These are phyloP conservation scores for Idaea straminata DNA, from an alignment of 2,888 invertebrate genomes.

Conservation along the genomic window DNA sequence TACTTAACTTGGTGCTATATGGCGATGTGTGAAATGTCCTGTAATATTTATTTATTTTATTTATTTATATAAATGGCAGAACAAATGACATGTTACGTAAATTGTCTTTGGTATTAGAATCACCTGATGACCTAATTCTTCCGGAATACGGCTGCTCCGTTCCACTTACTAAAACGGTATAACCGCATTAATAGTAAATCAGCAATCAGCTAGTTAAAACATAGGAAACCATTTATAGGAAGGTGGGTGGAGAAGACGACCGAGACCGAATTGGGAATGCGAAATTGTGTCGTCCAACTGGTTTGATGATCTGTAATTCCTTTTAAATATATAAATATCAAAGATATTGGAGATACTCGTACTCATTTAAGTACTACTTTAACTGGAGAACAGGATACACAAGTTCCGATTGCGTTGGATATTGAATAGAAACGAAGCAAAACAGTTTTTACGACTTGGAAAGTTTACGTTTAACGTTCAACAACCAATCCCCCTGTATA, in stretches of 20 bases:
- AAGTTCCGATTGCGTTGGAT: background rate
- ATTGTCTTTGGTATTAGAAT: slow-evolving; percentile 14
- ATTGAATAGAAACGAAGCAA: background rate
- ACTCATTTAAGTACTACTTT: background rate
- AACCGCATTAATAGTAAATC: slow-evolving; percentile 37
- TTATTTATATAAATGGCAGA: background rate
- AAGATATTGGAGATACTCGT: slow-evolving; percentile 5
- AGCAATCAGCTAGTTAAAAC: slow-evolving; percentile 15
- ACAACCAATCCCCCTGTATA: slow-evolving; percentile 11
- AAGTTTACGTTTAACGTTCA: slow-evolving; percentile 14
- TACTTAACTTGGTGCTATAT: no score
- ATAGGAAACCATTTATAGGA: slow-evolving; percentile 6
- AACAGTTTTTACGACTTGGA: slow-evolving; percentile 7
- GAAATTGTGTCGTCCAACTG: slow-evolving; percentile 6
- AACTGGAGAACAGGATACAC: background rate
- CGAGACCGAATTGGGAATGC: slow-evolving; percentile 16
- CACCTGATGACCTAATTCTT: slow-evolving; percentile 48
- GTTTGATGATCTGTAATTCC: slow-evolving; percentile 18
- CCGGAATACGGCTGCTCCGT: slow-evolving; percentile 38
- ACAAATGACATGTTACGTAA: background rate
- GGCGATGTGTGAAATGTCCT: no score
- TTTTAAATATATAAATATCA: slow-evolving; percentile 18
- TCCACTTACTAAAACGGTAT: slow-evolving; percentile 32
- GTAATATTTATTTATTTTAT: no score
- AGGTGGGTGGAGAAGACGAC: slow-evolving; percentile 8